Base-by-base conservation (phyloP, 2,888 invertebrate genomes). In the Tetropium fuscum region DNA sequence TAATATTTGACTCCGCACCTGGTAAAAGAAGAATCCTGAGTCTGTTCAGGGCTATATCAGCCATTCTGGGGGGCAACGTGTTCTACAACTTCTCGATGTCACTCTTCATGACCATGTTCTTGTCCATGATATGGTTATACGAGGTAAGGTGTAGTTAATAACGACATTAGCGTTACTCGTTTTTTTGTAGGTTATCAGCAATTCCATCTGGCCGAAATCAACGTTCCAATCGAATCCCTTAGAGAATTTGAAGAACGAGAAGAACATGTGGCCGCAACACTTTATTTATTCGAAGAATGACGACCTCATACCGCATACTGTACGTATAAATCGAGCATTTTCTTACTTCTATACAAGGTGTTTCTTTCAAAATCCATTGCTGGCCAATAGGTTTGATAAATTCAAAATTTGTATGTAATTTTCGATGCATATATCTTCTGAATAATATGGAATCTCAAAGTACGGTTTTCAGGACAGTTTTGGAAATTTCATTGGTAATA, bases 201-300 rank as follows among this genome's bases (percentile, higher is more conserved):
- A 77, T 54, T 68, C 67, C 34, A 70, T 75, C 55, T 71, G 43
- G 53, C 84, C 75, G 10, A 75, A 70, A 22, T 69, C 68, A 36
- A 79, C 82, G 10, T 74, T 84, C 53, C 84, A 84, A 71, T 63
- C 72, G n/a, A 86, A 88, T 78, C 88, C 87, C 0, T 84, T 86
- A 69, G 83, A 84, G 66, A 83, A 83, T 66, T 79, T 88, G 38
- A 85, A 85, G 66, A 83, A 86, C 60, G 89, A 90, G 71, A 79
- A 83, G 13, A 83, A 86, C 68, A 80, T 82, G 43, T 89, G 87
- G 83, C 90, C 90, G 0, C 90, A 91, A 76, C 80, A 91, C 64
- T 92, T 90, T 78, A 84, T 93, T 38, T 92, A 89, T 74, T 92
- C 92, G 0, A 88, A 88, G 71, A 85, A 85, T 1, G 92, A 92